Conservation (phyloP, 1,140 invertebrate genomes). For the Saccostrea echinata region DNA sequence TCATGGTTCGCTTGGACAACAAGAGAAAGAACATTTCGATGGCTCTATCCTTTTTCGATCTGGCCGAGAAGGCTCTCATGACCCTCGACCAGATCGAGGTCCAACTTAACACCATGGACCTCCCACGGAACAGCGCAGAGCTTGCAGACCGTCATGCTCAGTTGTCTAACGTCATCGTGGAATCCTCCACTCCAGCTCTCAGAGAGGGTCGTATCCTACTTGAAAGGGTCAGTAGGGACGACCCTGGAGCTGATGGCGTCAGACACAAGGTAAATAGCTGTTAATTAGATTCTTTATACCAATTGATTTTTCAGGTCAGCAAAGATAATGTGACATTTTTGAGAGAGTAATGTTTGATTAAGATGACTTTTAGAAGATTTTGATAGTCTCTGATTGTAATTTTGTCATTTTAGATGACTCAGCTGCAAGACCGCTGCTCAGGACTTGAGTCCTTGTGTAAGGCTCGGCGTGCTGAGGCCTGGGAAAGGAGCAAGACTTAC, state of each 20-base stretch:
- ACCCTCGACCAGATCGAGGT: conserved; percentile 90
- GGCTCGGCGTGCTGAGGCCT: conserved; percentile 87
- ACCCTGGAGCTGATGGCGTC: conserved; percentile 85
- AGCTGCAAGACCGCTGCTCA: conserved; percentile 88
- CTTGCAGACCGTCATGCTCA: conserved; percentile 86
- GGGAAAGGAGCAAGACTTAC: conserved; percentile 85
- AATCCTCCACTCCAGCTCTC: conserved; percentile 84
- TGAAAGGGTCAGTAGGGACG: conserved; percentile 85
- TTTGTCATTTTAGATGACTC: conserved; percentile 82
- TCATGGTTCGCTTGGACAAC: conserved; percentile 87
- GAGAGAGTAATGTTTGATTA: too few species aligned
- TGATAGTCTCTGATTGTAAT: not conserved
- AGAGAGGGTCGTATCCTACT: conserved; percentile 88
- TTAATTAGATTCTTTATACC: too few species aligned
- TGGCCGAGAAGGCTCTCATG: conserved; percentile 86
- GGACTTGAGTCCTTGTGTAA: conserved; percentile 86
- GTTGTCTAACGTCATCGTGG: conserved; percentile 84
- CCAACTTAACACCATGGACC: conserved; percentile 84
- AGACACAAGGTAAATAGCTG: conserved; percentile 75
- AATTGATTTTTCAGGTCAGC: too few species aligned
- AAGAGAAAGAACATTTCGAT: conserved; percentile 85
- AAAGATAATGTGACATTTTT: too few species aligned
- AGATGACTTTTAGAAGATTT: not conserved
- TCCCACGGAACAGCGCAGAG: conserved; percentile 84
- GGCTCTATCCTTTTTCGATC: conserved; percentile 88